A percentile compares a stretch with the other conserved stretches of the same genome.
These are phyloP conservation scores for Drosophila ustulata DNA, from an alignment of 2,888 invertebrate genomes.

Conservation along the genomic window DNA sequence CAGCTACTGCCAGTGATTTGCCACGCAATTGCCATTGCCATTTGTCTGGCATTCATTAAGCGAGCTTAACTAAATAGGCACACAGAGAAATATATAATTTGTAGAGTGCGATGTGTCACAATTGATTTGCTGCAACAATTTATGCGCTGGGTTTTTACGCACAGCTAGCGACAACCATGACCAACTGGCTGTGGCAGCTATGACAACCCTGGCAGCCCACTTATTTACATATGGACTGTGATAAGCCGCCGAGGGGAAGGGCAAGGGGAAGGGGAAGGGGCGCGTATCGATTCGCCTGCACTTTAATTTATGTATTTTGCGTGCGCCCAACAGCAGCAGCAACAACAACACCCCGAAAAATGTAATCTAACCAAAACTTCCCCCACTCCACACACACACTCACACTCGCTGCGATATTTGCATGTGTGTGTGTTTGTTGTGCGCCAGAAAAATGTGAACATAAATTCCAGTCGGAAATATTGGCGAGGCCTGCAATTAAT, in stretches of 20 bases:
- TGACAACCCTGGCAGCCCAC: constrained; percentile 48
- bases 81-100: constrained; percentile 8
- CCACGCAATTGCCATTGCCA: constrained; percentile 22
- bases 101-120: constrained; percentile 41
- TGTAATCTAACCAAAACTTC: constrained; percentile 39
- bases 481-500: constrained; percentile 63
- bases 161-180: constrained; percentile 35
- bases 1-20: constrained; percentile 20
- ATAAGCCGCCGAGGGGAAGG: constrained; percentile 27
- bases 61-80: constrained; percentile 52
- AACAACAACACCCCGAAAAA: constrained; percentile 35
- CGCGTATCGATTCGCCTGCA: constrained; percentile 62
- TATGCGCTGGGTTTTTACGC: constrained; percentile 29
- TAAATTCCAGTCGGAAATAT: constrained; percentile 75
- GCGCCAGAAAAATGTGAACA: constrained; percentile 60
- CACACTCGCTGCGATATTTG: constrained; percentile 33
- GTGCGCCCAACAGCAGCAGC: constrained; percentile 40
- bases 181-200: constrained; percentile 54
- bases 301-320: constrained; percentile 73
- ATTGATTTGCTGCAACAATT: constrained; percentile 54
- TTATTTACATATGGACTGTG: constrained; percentile 59
- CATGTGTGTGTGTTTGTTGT: constrained; percentile 50
- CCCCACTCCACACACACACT: constrained; percentile 17
- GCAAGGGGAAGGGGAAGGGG: not conserved
- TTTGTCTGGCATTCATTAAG: constrained; percentile 34